A percentile compares a stretch with the other conserved stretches of the same genome.
phyloP scores from a whole-genome alignment of 2,113 vertebrate genomes.

The Pampusana beccarii region DNA sequence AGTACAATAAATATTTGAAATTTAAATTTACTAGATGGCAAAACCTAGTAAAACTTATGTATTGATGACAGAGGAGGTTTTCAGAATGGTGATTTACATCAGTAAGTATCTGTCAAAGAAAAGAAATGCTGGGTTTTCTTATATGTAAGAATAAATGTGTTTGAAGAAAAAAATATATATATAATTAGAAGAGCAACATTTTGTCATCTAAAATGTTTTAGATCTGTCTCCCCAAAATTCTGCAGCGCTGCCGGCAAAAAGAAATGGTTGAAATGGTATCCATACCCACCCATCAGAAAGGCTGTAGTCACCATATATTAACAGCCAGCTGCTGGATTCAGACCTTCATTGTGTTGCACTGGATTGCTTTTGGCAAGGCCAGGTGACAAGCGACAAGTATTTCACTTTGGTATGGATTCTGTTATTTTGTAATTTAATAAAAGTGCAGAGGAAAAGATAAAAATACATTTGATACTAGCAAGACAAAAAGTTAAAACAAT shows the following conservation, averaged over 20 bases:
- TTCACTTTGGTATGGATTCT: neutral
- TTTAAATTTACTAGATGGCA: neutral
- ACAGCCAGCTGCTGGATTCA: neutral
- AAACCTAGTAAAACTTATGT: neutral
- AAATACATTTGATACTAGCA: neutral
- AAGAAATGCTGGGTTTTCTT: neutral
- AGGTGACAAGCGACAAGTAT: neutral
- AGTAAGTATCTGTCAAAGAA: neutral
- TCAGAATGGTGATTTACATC: neutral
- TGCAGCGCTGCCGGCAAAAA: neutral
- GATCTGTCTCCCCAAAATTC: neutral
- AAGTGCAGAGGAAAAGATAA: neutral
- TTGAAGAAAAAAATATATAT: neutral
- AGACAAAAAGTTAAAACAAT: neutral
- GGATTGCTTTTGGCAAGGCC: neutral
- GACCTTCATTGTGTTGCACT: neutral
- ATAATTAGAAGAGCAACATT: neutral
- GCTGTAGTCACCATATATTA: neutral
- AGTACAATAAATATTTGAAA: neutral
- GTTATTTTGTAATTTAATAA: neutral
- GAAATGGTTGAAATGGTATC: neutral
- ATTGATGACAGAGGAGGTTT: neutral
- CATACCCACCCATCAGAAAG: neutral
- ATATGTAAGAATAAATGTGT: neutral
- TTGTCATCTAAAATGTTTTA: neutral